Conservation (phyloP, 2,113 vertebrate species). For the Nycticryphes semicollaris region DNA sequence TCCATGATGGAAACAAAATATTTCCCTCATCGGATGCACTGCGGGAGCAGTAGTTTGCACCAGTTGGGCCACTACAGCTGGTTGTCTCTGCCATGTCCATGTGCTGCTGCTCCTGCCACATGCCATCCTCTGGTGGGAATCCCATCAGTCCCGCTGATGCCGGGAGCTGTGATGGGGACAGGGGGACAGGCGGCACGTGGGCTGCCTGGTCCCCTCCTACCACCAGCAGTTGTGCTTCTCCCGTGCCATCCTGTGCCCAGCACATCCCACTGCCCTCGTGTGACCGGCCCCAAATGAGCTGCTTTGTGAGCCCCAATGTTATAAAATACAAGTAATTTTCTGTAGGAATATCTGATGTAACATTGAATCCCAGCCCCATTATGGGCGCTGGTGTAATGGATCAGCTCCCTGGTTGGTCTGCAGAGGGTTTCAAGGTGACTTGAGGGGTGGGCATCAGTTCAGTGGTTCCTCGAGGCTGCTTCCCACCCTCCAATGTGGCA, state of each 20-base stretch:
- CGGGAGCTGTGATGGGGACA: background rate
- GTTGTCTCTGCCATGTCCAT: fast-evolving
- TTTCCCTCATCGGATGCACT: fast-evolving
- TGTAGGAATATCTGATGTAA: background rate
- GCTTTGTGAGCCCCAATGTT: background rate
- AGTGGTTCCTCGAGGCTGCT: too few relatives aligned
- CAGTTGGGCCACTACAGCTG: background rate
- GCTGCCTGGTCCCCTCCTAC: background rate
- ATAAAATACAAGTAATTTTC: background rate
- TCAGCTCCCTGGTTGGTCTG: background rate
- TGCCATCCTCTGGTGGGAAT: background rate
- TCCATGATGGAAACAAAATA: too few relatives aligned
- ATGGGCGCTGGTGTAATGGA: background rate
- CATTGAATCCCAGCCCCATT: background rate
- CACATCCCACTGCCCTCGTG: background rate
- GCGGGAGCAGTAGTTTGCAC: background rate
- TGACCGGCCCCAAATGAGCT: background rate
- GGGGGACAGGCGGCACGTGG: background rate
- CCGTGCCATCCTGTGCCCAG: background rate
- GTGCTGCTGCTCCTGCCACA: background rate
- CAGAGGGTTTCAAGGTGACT: background rate
- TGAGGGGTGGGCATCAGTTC: background rate
- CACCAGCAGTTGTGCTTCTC: background rate
- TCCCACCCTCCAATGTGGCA: too few relatives aligned
- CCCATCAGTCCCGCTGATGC: fast-evolving